Conservation (phyloP, 2,797 vertebrate species). For the Benthosema pterotum region DNA sequence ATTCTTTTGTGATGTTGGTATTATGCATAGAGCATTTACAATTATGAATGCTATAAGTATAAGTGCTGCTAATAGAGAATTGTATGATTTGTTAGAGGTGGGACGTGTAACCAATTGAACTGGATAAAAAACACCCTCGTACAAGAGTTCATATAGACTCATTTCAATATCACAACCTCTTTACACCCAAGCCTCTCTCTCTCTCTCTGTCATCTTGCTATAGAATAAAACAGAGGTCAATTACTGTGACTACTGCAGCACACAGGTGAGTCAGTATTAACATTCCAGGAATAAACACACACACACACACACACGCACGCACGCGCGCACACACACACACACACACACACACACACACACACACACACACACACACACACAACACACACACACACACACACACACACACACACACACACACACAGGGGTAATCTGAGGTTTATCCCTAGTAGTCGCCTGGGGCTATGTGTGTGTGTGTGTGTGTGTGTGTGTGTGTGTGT, state of each 20-base stretch:
- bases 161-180: slow-evolving; percentile 40
- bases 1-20: slow-evolving; percentile 29
- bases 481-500: too few species aligned
- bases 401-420: not conserved
- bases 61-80: not conserved
- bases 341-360: slow-evolving; percentile 5
- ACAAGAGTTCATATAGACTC: slow-evolving; percentile 28
- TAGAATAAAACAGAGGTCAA: slow-evolving; percentile 38
- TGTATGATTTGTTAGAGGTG: slow-evolving; percentile 12
- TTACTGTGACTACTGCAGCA: slow-evolving; percentile 26
- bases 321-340: slow-evolving; percentile 7
- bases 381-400: not conserved
- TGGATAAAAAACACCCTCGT: slow-evolving; percentile 17
- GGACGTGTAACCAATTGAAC: slow-evolving; percentile 47
- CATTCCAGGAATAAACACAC: slow-evolving; percentile 12
- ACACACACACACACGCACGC: slow-evolving; percentile 18
- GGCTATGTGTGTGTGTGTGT: too few species aligned
- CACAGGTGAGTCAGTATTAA: slow-evolving; percentile 45
- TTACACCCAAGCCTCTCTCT: slow-evolving; percentile 30
- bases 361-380: not conserved
- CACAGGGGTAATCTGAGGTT: not conserved
- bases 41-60: slow-evolving; percentile 3
- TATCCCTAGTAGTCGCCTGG: too few species aligned
- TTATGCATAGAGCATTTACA: slow-evolving; percentile 21
- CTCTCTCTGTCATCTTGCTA: slow-evolving; percentile 29